Base-by-base conservation (phyloP, 2,888 invertebrate species). In the Trichopoda pennipes region DNA sequence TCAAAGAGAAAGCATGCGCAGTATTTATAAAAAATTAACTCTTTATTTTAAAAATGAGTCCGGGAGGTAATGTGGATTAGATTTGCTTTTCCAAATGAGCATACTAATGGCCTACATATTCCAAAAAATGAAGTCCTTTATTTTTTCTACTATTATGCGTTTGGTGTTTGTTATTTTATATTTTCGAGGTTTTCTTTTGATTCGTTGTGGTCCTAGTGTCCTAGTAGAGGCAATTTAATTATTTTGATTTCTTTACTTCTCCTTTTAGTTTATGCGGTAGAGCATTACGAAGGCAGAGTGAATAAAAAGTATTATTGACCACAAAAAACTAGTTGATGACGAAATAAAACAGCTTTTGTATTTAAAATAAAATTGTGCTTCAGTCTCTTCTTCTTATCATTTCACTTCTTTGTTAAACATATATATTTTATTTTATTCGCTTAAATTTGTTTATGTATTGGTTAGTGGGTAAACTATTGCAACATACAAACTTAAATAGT, bases 141-240 rank as follows among this genome's bases (percentile, higher is more conserved):
- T 60, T 68, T 23, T 14, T 60, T 42, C 9, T 60, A 32, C 21
- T 58, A 21, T 42, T 49, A 32, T 19, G 51, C 17, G 35, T 23
- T 68, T 6, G 23, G 16, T 21, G 12, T 32, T 47, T 51, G 16
- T 60, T 28, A 4, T 47, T 69, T 17, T 38, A 14, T 75, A 35
- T 68, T 35, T 51, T 23, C 60, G n/a, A 35, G 19, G 47, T 47
- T n/a, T 55, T 32, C 58, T 53, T 69, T 56, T 75, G 44, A 55
- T 53, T 53, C 51, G 10, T 51, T 69, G 73, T 79, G 60, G 79
- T 74, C 73, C 73, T 61, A 74, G 61, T 80, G 68, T 80, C 79
- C 79, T 74, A 69, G 68, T 74, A 80, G 79, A 74, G 79, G 61
- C 79, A 80, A 80, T 74, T 74, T 80, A 80, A 80, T 80, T 80